Evolutionary conservation across 2,797 vertebrate genomes (phyloP).

Genomic region (Erethizon dorsatum): DNA sequence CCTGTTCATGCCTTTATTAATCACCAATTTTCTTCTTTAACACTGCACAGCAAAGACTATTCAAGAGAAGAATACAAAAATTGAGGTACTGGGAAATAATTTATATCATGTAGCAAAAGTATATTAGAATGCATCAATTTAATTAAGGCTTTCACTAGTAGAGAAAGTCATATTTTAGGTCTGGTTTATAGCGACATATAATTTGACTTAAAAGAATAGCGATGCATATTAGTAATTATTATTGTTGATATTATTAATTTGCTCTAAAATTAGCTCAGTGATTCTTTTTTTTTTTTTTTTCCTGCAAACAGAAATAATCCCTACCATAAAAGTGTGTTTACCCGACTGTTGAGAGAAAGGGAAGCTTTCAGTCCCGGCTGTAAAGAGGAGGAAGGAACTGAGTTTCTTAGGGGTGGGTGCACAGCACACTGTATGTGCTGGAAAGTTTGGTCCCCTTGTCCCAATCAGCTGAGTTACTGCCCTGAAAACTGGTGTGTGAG

Average conservation of each 20-base stretch:
- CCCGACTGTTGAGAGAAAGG: background rate
- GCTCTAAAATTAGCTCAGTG: constrained; percentile 53
- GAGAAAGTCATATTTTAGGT: constrained; percentile 79
- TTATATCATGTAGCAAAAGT: constrained; percentile 38
- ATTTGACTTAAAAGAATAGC: constrained; percentile 83
- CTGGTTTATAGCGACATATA: constrained; percentile 77
- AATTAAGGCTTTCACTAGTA: constrained; percentile 82
- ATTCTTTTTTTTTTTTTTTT: constrained; percentile 63
- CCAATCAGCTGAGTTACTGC: background rate
- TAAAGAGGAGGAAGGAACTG: background rate
- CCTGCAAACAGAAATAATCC: background rate
- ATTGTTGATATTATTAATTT: constrained; percentile 80
- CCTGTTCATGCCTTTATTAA: constrained; percentile 88
- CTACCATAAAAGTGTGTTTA: background rate
- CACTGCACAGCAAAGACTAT: constrained; percentile 70
- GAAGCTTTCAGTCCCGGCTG: background rate
- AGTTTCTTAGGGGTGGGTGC: background rate
- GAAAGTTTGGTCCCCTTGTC: background rate
- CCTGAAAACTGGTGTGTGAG: background rate
- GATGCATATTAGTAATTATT: constrained; percentile 71
- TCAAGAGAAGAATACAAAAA: constrained; percentile 80
- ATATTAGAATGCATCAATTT: constrained; percentile 82
- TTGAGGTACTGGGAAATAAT: constrained; percentile 74
- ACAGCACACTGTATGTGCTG: accelerated
- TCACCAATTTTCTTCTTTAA: constrained; percentile 80